Evolutionary conservation across 1,140 invertebrate genomes (phyloP).

Genomic region (Drosophila punjabiensis): DNA sequence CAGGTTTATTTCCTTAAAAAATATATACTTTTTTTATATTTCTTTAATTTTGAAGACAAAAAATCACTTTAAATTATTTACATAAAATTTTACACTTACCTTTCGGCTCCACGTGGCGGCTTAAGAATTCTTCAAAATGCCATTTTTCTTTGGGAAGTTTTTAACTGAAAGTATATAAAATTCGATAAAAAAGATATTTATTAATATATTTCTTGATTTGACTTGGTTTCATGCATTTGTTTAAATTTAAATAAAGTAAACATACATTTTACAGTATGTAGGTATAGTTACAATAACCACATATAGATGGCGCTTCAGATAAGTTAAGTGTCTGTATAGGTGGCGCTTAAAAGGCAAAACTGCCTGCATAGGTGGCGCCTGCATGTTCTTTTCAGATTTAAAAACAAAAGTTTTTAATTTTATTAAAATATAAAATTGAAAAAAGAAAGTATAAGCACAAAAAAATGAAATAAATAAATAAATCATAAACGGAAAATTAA

Average conservation of each 20-base stretch:
- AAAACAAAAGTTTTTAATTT: background rate
- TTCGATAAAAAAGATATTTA: background rate
- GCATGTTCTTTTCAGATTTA: background rate
- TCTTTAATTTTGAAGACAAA: no score
- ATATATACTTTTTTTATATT: no score
- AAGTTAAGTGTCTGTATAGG: background rate
- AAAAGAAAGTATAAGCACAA: background rate
- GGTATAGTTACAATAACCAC: background rate
- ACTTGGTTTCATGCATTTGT: background rate
- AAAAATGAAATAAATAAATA: background rate
- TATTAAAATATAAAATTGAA: background rate
- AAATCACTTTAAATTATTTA: no score
- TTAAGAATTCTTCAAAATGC: background rate
- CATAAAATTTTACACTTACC: background rate
- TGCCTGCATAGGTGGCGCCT: constrained; percentile 6
- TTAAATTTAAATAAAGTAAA: no score
- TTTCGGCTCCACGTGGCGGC: background rate
- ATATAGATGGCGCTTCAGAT: background rate
- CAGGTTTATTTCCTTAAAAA: no score
- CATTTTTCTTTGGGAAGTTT: background rate
- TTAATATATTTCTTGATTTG: background rate
- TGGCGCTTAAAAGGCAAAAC: background rate
- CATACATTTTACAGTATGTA: background rate
- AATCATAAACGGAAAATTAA: no score
- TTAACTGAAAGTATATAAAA: background rate